Base-by-base conservation (phyloP, 2,888 invertebrate genomes). In the Philereme transversata region DNA sequence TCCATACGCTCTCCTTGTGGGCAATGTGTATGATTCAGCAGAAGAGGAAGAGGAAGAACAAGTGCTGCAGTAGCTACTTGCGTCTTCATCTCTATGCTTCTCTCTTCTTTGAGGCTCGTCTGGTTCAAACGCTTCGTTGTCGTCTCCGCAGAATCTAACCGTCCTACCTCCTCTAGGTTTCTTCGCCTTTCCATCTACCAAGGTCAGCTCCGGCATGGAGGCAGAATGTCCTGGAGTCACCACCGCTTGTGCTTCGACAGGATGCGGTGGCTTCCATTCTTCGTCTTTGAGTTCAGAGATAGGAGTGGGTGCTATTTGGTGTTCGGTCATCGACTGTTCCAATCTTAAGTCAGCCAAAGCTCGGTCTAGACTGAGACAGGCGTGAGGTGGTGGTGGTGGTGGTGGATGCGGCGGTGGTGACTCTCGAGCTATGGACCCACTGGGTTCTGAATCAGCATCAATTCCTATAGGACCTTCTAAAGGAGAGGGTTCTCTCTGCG, bases 31-130 rank as follows among this genome's bases (percentile, higher is more conserved):
- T 68, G 97, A 96, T 76, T 97, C 95, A 69, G 97, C 97, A 68
- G 97, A 97, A 55, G 97, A 97, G 10, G 97, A 97, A 35, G 97
- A 97, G 0, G 97, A 97, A 69, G 98, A 98, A 9, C 98, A 98
- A 45, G 98, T 98, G 84, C 98, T 98, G 78, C 96, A 95, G 82
- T 96, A 91, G 80, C 97, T 97, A 70, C 95, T 95, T 7, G 94
- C 94, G 76, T 96, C 96, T 5, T 95, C 95, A 50, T 94, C 94
- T 52, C 88, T 66, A 6, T 75, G 77, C 68, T 79, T 83, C 62
- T 85, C 84, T 65, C 81, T 79, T 64, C 88, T 80, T 35, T 72
- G 72, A 6, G 84, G 88, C 60, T 90, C 89, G 66, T 90, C 92
- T 0, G 90, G 91, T 62, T 90, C 91, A 63, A 91, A 91, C 0